phyloP scores from a whole-genome alignment of 2,888 invertebrate genomes.

The Leucophenga maculata region DNA sequence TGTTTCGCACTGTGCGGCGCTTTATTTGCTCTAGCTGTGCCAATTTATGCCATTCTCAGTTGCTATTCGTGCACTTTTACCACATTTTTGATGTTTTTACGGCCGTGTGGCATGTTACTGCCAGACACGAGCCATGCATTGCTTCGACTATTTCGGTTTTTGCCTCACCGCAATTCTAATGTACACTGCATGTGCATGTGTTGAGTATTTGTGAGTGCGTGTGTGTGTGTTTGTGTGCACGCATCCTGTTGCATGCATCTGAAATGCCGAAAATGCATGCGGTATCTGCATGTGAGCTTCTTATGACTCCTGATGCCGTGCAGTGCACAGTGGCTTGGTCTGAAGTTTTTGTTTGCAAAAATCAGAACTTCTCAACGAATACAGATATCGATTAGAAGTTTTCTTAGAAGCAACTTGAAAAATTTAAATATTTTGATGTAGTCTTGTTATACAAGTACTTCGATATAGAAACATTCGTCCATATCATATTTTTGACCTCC shows the following conservation, averaged over 20 bases:
- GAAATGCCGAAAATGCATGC: conserved; percentile 31
- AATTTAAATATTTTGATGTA: no score
- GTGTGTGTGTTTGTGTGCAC: not conserved
- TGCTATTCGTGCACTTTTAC: not conserved
- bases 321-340: no score
- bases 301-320: not conserved
- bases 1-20: not conserved
- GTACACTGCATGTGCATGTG: not conserved
- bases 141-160: conserved; percentile 6
- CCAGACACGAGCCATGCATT: conserved; percentile 3
- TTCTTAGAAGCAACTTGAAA: no score
- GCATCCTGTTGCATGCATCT: conserved; percentile 26
- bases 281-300: conserved; percentile 40
- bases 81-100: conserved; percentile 1
- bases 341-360: no score
- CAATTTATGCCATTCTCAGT: no score
- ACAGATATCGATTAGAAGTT: no score
- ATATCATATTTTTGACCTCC: no score
- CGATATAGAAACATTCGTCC: no score
- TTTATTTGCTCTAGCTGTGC: no score
- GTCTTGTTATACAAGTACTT: no score
- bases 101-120: conserved; percentile 26
- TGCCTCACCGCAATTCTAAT: conserved; percentile 27
- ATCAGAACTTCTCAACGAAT: no score
- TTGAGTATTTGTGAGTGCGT: not conserved